phyloP scores from a whole-genome alignment of 2,797 vertebrate genomes.

The Pangasius larnaudii region DNA sequence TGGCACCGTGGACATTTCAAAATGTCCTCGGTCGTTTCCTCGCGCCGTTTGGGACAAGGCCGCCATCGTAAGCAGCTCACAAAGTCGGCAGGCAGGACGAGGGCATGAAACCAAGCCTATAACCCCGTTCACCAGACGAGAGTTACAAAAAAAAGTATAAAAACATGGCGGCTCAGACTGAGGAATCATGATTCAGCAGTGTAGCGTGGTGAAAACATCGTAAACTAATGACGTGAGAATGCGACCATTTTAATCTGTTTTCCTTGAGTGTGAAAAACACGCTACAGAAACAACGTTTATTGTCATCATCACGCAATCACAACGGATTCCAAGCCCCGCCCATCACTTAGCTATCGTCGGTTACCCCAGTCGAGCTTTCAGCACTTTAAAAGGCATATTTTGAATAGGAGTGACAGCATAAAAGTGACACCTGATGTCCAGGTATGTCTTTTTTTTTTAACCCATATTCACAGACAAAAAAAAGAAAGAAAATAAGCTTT shows the following conservation, averaged over 20 bases:
- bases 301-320: background rate
- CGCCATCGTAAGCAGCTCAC: background rate
- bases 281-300: background rate
- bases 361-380: background rate
- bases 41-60: background rate
- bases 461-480: background rate
- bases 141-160: background rate
- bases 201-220: background rate
- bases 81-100: background rate
- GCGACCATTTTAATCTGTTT: background rate
- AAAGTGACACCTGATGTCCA: background rate
- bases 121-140: background rate
- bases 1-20: background rate
- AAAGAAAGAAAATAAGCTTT: background rate
- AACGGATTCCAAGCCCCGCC: background rate
- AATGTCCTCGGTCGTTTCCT: background rate
- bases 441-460: background rate
- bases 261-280: background rate
- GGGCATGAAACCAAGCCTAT: background rate
- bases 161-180: slow-evolving; percentile 1
- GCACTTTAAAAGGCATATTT: background rate
- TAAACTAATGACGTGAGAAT: background rate
- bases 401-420: background rate
- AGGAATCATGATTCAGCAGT: too few relatives aligned
- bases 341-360: background rate